Percentiles rank a stretch among this genome's conserved stretches.
These are phyloP conservation scores for Manis pentadactyla DNA, from an alignment of 2,797 vertebrate species.

Conservation along the genomic window DNA sequence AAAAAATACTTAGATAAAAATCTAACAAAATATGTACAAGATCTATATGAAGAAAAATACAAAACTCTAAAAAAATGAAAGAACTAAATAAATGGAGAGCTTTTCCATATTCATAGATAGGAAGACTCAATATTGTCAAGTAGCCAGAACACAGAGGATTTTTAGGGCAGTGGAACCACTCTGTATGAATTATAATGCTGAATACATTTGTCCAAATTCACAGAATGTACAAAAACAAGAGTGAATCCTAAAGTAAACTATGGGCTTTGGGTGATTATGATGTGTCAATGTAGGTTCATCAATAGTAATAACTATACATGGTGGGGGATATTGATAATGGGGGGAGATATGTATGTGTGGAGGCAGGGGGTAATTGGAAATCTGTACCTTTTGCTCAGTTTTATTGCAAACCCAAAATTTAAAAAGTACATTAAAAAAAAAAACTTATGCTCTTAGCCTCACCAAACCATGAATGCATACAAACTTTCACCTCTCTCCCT, in stretches of 20 bases:
- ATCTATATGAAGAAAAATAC: not conserved
- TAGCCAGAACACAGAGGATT: not conserved
- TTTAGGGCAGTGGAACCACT: not conserved
- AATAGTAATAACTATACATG: not conserved
- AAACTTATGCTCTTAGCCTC: not conserved
- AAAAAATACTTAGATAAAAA: not conserved
- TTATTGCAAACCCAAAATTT: not conserved
- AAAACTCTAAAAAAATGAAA: not conserved
- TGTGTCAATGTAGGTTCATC: not conserved
- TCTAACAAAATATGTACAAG: not conserved
- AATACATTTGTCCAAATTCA: not conserved
- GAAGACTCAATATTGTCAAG: not conserved
- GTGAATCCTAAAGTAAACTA: not conserved
- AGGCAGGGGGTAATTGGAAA: not conserved
- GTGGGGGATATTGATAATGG: not conserved
- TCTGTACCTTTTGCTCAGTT: not conserved
- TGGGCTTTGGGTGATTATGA: not conserved
- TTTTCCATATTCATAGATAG: not conserved
- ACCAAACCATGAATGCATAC: not conserved
- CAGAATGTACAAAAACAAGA: not conserved
- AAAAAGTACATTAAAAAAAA: not conserved
- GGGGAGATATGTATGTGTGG: accelerated
- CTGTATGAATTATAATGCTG: not conserved
- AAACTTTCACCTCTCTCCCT: not conserved
- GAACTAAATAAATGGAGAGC: not conserved